These are phyloP conservation scores for Hylaea fasciaria DNA, from an alignment of 2,888 invertebrate species.

Conservation along the genomic window DNA sequence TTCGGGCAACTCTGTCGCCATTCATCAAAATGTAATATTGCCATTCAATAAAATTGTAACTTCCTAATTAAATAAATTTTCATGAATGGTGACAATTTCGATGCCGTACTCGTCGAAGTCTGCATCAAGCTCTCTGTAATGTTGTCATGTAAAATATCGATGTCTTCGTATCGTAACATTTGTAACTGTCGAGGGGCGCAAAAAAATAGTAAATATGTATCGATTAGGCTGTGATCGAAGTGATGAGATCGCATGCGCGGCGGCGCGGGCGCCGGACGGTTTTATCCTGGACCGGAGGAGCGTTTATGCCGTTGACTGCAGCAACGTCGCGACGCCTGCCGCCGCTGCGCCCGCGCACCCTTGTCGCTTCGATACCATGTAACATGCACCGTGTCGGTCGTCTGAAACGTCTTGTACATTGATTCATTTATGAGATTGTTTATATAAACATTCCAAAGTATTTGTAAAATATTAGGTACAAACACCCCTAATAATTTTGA, in stretches of 20 bases:
- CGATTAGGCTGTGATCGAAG: constrained; percentile 59
- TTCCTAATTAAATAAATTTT: constrained; percentile 36
- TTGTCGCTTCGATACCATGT: constrained; percentile 28
- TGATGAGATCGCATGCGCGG: constrained; percentile 47
- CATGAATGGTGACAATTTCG: constrained; percentile 31
- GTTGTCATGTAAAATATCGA: constrained; percentile 25
- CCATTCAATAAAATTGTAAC: constrained; percentile 38
- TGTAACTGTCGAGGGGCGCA: constrained; percentile 54
- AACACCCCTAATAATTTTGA: constrained; percentile 84
- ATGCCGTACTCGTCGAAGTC: constrained; percentile 18
- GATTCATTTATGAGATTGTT: constrained; percentile 79
- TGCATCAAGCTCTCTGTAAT: constrained; percentile 42
- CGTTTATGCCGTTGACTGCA: constrained; percentile 39
- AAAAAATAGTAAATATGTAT: constrained; percentile 79
- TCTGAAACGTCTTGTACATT: constrained; percentile 58
- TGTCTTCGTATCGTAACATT: constrained; percentile 22
- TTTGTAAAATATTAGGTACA: constrained; percentile 81
- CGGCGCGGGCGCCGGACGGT: constrained; percentile 46
- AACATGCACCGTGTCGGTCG: constrained; percentile 26
- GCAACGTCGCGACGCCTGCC: constrained; percentile 2
- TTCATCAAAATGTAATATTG: constrained; percentile 32
- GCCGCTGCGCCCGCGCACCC: constrained; percentile 33
- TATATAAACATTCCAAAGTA: constrained; percentile 85
- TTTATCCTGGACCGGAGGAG: constrained; percentile 66
- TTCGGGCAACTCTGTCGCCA: constrained; percentile 19